Conservation (phyloP, 2,113 vertebrate genomes). For the Turnix velox region DNA sequence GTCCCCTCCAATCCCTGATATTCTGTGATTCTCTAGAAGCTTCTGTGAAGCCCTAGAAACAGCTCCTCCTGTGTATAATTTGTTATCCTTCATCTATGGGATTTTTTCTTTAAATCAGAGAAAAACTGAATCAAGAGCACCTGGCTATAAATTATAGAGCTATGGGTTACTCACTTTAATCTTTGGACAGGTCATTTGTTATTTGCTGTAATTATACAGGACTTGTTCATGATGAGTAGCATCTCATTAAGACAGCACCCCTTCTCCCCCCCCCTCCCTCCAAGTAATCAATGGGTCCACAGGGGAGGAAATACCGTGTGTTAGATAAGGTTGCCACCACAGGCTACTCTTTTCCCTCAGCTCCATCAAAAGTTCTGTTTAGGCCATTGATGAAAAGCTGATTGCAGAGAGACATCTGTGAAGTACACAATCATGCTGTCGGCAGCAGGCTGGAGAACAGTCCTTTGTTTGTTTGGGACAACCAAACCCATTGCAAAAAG, state of each 20-base stretch:
- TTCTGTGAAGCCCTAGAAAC: not conserved
- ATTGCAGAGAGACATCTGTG: not conserved
- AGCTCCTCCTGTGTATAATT: not conserved
- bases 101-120: not conserved
- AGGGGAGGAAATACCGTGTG: not conserved
- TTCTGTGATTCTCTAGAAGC: too few relatives aligned
- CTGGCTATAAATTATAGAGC: not conserved
- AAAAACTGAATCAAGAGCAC: not conserved
- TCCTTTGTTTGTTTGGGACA: constrained; percentile 23
- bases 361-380: not conserved
- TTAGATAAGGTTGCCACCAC: not conserved
- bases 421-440: not conserved
- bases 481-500: constrained; percentile 35
- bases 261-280: too few relatives aligned
- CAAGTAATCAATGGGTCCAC: not conserved
- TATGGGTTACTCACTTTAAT: not conserved
- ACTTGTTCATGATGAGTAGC: not conserved
- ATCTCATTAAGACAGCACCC: not conserved
- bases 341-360: not conserved
- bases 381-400: not conserved
- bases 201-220: not conserved
- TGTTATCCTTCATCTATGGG: not conserved
- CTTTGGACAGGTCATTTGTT: not conserved
- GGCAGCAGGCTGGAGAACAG: not conserved
- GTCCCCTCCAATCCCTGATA: too few relatives aligned